Evolutionary conservation across 2,797 vertebrate genomes (phyloP).

Genomic region (Parotocinclus haroldoi): DNA sequence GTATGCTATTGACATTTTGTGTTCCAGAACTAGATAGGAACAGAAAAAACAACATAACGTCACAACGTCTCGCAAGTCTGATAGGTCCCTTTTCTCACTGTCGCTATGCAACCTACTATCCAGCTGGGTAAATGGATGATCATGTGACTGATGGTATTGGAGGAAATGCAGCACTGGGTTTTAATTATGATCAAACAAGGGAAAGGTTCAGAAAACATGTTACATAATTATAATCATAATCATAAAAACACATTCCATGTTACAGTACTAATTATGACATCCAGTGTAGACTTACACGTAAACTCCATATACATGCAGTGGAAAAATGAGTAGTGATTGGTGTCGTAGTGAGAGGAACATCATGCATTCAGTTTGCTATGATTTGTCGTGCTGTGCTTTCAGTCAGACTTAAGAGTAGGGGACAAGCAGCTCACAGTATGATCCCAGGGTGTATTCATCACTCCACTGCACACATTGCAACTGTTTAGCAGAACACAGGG

Average conservation of each 20-base stretch:
- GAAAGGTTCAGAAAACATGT: not conserved
- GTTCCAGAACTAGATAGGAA: no score
- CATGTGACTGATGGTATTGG: no score
- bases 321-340: conserved; percentile 30
- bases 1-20: no score
- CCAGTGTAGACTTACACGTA: not conserved
- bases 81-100: no score
- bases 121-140: no score
- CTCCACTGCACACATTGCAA: conserved; percentile 22
- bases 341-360: conserved; percentile 25
- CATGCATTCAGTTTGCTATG: conserved; percentile 31
- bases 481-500: conserved; percentile 6
- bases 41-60: no score
- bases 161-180: no score
- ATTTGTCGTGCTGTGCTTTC: conserved; percentile 36
- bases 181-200: no score
- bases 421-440: conserved; percentile 45
- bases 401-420: conserved; percentile 20
- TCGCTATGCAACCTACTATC: no score
- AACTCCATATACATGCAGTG: conserved; percentile 6
- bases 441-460: conserved; percentile 31
- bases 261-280: not conserved
- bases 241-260: not conserved
- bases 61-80: no score
- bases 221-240: not conserved